A percentile compares a stretch with the other conserved stretches of the same genome.
These are phyloP conservation scores for Pogona vitticeps DNA, from an alignment of 2,113 vertebrate genomes.

Conservation along the genomic window DNA sequence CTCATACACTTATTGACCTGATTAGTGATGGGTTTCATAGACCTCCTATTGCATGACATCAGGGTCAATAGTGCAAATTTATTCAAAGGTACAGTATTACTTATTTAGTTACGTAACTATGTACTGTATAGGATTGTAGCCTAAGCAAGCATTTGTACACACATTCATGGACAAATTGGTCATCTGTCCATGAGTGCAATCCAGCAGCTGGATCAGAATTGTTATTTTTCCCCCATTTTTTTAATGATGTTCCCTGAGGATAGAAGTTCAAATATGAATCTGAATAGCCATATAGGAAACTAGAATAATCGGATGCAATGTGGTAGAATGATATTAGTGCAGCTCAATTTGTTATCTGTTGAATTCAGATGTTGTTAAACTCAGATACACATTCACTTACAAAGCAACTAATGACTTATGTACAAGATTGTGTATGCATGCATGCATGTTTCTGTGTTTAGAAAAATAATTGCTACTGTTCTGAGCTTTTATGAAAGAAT, in stretches of 20 bases:
- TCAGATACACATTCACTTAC: not conserved
- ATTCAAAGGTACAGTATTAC: not conserved
- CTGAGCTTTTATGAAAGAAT: not conserved
- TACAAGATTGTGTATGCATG: not conserved
- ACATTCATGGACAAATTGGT: too few species aligned
- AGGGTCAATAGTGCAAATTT: not conserved
- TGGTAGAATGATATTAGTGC: not conserved
- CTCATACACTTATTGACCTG: not conserved
- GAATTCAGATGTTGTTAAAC: not conserved
- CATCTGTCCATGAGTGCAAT: not conserved
- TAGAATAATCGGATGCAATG: not conserved
- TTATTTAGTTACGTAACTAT: too few species aligned
- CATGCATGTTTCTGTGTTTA: not conserved
- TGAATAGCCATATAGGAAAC: not conserved
- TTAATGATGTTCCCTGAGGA: not conserved
- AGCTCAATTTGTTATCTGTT: not conserved
- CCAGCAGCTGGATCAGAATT: not conserved
- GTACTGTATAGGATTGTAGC: not conserved
- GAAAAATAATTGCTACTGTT: not conserved
- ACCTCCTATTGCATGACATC: not conserved
- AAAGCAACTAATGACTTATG: not conserved
- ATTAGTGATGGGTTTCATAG: not conserved
- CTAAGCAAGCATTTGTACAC: not conserved
- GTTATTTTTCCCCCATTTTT: not conserved
- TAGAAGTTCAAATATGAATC: not conserved